These are phyloP conservation scores for Myotis findleyi DNA, from an alignment of 2,797 vertebrate genomes.

Conservation along the genomic window DNA sequence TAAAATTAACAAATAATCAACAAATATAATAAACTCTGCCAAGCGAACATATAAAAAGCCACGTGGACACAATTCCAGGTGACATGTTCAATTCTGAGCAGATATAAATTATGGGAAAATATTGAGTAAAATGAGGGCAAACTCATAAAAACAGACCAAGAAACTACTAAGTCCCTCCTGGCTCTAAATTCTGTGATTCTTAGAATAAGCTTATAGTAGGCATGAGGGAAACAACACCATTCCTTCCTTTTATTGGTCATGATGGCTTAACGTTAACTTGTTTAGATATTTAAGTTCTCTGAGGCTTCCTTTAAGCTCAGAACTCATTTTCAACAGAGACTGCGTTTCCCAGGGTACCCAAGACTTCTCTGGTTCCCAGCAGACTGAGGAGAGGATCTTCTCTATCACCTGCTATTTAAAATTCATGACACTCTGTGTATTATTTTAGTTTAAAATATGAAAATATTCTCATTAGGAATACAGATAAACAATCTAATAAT, in stretches of 20 bases:
- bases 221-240: not conserved
- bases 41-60: not conserved
- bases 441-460: not conserved
- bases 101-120: not conserved
- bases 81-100: not conserved
- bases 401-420: not conserved
- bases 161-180: not conserved
- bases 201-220: not conserved
- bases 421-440: not conserved
- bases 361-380: not conserved
- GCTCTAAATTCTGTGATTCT: not conserved
- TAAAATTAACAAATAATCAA: not conserved
- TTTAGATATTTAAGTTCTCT: not conserved
- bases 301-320: not conserved
- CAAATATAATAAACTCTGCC: not conserved
- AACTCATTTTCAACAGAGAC: constrained; percentile 14
- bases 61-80: not conserved
- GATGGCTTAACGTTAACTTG: constrained; percentile 6
- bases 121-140: not conserved
- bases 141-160: not conserved
- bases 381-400: not conserved
- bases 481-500: not conserved
- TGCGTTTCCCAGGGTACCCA: not conserved
- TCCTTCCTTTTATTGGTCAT: not conserved
- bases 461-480: constrained; percentile 12